Conservation (phyloP, 2,797 vertebrate species). For the Acanthornis magna region DNA sequence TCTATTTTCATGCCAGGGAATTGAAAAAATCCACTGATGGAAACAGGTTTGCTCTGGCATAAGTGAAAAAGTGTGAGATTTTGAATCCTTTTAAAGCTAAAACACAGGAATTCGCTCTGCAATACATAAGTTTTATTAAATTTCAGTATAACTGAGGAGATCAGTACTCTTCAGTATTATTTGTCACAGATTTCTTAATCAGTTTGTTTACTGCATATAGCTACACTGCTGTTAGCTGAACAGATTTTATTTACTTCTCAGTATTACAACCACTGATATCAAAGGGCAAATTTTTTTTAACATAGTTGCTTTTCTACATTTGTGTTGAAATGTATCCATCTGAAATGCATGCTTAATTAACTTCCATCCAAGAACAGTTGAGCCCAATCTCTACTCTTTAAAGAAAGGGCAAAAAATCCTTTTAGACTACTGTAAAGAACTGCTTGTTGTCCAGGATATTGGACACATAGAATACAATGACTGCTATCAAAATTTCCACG, state of each 20-base stretch:
- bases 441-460: background rate
- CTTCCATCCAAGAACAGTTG: background rate
- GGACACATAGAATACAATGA: background rate
- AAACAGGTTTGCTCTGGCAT: constrained; percentile 22
- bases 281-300: background rate
- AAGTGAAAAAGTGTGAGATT: background rate
- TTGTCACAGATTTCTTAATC: background rate
- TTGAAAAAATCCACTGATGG: background rate
- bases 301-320: background rate
- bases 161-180: background rate
- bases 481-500: background rate
- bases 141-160: background rate
- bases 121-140: background rate
- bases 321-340: background rate
- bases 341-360: background rate
- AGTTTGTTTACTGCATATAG: background rate
- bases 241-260: background rate
- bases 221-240: background rate
- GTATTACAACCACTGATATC: background rate
- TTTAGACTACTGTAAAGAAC: background rate
- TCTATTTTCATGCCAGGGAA: background rate
- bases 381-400: background rate
- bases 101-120: background rate
- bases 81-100: background rate
- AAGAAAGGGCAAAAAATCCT: background rate